Evolutionary conservation across 2,888 invertebrate genomes (phyloP).

Genomic region (Actias luna): DNA sequence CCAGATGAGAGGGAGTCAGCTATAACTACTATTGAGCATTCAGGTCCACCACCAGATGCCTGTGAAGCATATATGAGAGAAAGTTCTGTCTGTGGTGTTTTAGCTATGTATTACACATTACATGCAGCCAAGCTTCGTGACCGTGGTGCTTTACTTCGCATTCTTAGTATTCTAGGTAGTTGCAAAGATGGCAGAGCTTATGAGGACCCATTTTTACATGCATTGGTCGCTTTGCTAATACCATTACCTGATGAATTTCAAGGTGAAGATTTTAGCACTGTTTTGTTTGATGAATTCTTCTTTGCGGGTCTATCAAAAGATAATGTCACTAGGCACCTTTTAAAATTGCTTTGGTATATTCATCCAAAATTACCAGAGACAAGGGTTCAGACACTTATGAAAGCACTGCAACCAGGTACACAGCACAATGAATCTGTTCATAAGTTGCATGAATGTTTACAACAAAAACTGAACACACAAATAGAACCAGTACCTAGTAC

Average conservation of each 20-base stretch:
- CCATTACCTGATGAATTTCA: constrained; percentile 96
- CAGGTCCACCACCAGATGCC: constrained; percentile 95
- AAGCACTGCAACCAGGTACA: constrained; percentile 87
- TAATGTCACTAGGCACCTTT: constrained; percentile 94
- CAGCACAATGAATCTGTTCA: constrained; percentile 94
- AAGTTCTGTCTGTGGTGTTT: constrained; percentile 94
- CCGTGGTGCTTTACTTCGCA: constrained; percentile 89
- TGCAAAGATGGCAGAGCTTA: constrained; percentile 96
- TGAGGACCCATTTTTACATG: constrained; percentile 97
- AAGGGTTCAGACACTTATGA: constrained; percentile 90
- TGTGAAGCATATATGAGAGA: constrained; percentile 96
- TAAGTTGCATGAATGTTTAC: constrained; percentile 87
- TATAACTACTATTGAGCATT: constrained; percentile 95
- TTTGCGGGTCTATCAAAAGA: constrained; percentile 94
- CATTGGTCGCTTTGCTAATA: constrained; percentile 91
- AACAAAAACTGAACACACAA: constrained; percentile 89
- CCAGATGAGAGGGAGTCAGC: constrained; percentile 97
- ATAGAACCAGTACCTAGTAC: constrained; percentile 84
- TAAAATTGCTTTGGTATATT: constrained; percentile 95
- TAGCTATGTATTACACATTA: constrained; percentile 97
- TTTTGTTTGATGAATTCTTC: constrained; percentile 97
- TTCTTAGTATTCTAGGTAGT: constrained; percentile 93
- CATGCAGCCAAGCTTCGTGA: constrained; percentile 93
- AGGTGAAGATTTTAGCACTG: constrained; percentile 96
- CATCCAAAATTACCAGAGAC: constrained; percentile 91